These are phyloP conservation scores for Cerastoderma edule DNA, from an alignment of 2,888 invertebrate species.

Conservation along the genomic window DNA sequence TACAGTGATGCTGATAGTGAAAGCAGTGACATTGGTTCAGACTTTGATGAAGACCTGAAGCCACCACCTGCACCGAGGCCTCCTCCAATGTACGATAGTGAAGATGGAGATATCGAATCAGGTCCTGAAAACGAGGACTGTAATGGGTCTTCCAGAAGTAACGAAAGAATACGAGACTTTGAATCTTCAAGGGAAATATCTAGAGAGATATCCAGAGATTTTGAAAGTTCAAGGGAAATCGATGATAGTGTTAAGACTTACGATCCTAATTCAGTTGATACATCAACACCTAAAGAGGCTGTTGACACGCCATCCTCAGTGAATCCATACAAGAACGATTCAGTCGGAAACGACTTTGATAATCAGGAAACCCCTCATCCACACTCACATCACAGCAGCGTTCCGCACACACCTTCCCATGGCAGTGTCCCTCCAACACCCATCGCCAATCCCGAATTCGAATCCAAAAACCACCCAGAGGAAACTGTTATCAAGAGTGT, in stretches of 20 bases:
- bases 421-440: slow-evolving; percentile 58
- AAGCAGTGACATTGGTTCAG: slow-evolving; percentile 69
- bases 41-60: slow-evolving; percentile 70
- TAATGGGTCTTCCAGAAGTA: slow-evolving; percentile 57
- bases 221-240: slow-evolving; percentile 61
- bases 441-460: slow-evolving; percentile 51
- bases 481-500: slow-evolving; percentile 43
- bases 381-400: slow-evolving; percentile 57
- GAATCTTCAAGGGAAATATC: slow-evolving; percentile 61
- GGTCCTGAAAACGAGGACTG: slow-evolving; percentile 66
- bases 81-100: slow-evolving; percentile 70
- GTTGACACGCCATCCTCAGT: slow-evolving; percentile 53
- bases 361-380: slow-evolving; percentile 49
- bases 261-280: slow-evolving; percentile 58
- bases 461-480: slow-evolving; percentile 46
- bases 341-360: slow-evolving; percentile 50
- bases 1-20: slow-evolving; percentile 65
- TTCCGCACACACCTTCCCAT: slow-evolving; percentile 59
- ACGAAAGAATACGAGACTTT: slow-evolving; percentile 60
- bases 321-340: slow-evolving; percentile 57
- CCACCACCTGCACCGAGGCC: slow-evolving; percentile 71
- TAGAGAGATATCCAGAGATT: slow-evolving; percentile 58
- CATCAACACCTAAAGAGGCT: slow-evolving; percentile 52
- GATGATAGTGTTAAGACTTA: slow-evolving; percentile 61
- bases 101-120: slow-evolving; percentile 71